Conservation (phyloP, 2,888 invertebrate species). For the Patella pellucida region DNA sequence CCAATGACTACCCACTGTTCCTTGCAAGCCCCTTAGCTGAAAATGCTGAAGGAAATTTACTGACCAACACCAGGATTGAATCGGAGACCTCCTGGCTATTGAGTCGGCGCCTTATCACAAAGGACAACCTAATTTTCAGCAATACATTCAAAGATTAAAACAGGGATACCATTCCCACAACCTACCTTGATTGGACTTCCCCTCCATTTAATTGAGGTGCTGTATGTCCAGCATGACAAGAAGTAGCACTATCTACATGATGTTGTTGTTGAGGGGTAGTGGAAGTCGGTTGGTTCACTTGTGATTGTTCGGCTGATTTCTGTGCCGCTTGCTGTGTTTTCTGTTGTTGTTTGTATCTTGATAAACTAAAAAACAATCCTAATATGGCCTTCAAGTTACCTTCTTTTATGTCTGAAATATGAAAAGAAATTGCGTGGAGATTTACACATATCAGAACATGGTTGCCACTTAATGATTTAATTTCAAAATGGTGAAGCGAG, state of each 20-base stretch:
- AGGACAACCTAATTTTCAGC: too few relatives aligned
- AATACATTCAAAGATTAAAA: background rate
- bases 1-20: too few relatives aligned
- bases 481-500: too few relatives aligned
- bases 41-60: too few relatives aligned
- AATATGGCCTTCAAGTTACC: constrained; percentile 95
- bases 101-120: too few relatives aligned
- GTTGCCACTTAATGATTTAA: too few relatives aligned
- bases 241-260: constrained; percentile 14
- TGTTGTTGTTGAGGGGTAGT: constrained; percentile 30
- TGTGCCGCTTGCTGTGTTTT: constrained; percentile 73
- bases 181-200: constrained; percentile 55
- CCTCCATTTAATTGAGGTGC: constrained; percentile 51
- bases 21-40: too few relatives aligned
- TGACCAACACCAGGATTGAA: too few relatives aligned
- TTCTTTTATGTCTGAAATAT: constrained; percentile 84
- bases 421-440: background rate
- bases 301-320: constrained; percentile 17
- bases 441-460: too few relatives aligned
- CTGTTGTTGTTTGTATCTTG: constrained; percentile 89
- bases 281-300: constrained; percentile 10
- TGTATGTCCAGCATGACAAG: constrained; percentile 30
- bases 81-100: too few relatives aligned
- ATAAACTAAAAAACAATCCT: constrained; percentile 94
- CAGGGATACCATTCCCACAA: background rate